These are phyloP conservation scores for Catharus bicknelli DNA, from an alignment of 2,113 vertebrate genomes.

Conservation along the genomic window DNA sequence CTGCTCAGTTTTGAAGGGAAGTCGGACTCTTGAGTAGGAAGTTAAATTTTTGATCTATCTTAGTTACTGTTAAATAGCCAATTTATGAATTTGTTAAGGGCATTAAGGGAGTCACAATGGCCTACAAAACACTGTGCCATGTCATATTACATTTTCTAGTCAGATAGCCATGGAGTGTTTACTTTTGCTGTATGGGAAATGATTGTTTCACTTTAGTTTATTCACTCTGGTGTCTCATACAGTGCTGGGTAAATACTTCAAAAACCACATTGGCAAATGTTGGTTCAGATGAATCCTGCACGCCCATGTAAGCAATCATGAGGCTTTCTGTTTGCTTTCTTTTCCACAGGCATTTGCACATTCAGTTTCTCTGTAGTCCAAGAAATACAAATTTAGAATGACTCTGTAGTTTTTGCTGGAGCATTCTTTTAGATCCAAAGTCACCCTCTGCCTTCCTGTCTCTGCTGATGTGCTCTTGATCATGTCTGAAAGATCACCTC, in stretches of 20 bases:
- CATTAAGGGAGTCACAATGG: slow-evolving; percentile 23
- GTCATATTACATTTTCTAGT: neutral
- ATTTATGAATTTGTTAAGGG: slow-evolving; percentile 59
- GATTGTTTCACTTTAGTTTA: neutral
- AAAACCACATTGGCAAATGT: neutral
- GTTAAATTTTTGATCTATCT: slow-evolving; percentile 49
- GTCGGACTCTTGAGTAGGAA: slow-evolving; percentile 15
- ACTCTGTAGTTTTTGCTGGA: neutral
- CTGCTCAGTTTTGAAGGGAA: slow-evolving; percentile 50
- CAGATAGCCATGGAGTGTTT: neutral
- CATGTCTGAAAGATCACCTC: neutral
- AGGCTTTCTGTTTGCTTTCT: slow-evolving; percentile 17
- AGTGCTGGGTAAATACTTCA: neutral
- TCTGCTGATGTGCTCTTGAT: neutral
- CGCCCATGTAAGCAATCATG: neutral
- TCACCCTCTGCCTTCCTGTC: neutral
- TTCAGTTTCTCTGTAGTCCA: neutral
- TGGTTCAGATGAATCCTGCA: neutral
- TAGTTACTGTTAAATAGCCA: slow-evolving; percentile 33
- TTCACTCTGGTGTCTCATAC: neutral
- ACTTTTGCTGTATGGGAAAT: slow-evolving; percentile 9
- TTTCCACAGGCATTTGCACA: neutral
- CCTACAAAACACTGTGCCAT: slow-evolving; percentile 18
- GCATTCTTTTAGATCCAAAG: neutral
- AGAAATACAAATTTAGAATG: neutral